Percentiles rank a stretch among this genome's conserved stretches.
phyloP scores from a whole-genome alignment of 1,140 invertebrate genomes.

The Drosophila willistoni region DNA sequence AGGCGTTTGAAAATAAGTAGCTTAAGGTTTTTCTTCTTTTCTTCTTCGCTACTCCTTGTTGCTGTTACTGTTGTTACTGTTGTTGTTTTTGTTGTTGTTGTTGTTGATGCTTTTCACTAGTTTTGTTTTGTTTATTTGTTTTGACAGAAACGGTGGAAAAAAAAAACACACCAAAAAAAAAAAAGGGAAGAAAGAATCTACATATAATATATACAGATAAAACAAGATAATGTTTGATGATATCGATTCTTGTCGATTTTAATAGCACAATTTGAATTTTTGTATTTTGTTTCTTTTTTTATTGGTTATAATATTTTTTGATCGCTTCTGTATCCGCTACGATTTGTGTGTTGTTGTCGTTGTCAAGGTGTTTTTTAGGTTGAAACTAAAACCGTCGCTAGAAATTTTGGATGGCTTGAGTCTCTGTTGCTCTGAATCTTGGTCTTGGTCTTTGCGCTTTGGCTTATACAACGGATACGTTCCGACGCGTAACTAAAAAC shows the following conservation, averaged over 20 bases:
- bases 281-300: not conserved
- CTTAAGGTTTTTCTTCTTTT: slow-evolving; percentile 53
- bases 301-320: slow-evolving; percentile 17
- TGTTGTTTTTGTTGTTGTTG: slow-evolving; percentile 6
- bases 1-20: slow-evolving; percentile 57
- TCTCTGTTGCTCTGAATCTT: slow-evolving; percentile 39
- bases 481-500: slow-evolving; percentile 80
- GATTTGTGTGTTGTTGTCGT: slow-evolving; percentile 13
- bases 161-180: slow-evolving; percentile 22
- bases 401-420: slow-evolving; percentile 27
- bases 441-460: slow-evolving; percentile 58
- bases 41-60: slow-evolving; percentile 24
- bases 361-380: slow-evolving; percentile 14
- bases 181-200: not conserved
- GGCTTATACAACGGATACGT: slow-evolving; percentile 75
- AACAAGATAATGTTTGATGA: slow-evolving; percentile 2
- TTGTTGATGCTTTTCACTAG: not conserved
- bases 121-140: slow-evolving; percentile 33
- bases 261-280: not conserved
- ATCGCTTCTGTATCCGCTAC: not conserved
- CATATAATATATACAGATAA: not conserved
- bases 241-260: not conserved
- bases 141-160: slow-evolving; percentile 22
- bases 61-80: slow-evolving; percentile 10
- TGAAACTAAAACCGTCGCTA: slow-evolving; percentile 46